Evolutionary conservation across 2,113 vertebrate genomes (phyloP).

Genomic region (Pyrgilauda ruficollis): DNA sequence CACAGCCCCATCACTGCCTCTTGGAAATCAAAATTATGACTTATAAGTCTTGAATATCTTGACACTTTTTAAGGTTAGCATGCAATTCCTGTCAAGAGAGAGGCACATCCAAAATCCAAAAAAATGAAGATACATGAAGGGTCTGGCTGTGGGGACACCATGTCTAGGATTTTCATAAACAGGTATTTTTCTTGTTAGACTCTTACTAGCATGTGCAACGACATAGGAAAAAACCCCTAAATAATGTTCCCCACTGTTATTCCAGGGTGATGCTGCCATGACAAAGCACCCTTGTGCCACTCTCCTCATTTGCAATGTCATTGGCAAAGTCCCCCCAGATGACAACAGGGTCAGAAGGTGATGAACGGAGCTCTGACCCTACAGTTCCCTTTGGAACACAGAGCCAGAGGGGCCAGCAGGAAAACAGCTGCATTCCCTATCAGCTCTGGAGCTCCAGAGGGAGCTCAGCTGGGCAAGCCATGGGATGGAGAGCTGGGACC

Average conservation of each 20-base stretch:
- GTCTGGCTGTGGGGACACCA: background rate
- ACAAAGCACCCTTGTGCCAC: background rate
- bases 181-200: slow-evolving; percentile 48
- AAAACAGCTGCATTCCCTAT: background rate
- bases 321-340: background rate
- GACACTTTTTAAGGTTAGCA: background rate
- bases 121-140: slow-evolving; percentile 7
- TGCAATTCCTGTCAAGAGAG: accelerated
- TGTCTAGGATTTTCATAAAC: slow-evolving; percentile 8
- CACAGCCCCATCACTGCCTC: background rate
- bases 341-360: background rate
- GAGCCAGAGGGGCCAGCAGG: background rate
- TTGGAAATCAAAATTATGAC: background rate
- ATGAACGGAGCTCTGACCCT: background rate
- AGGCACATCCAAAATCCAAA: background rate
- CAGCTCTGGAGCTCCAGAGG: background rate
- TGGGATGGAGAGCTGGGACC: background rate
- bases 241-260: background rate
- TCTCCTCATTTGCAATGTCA: background rate
- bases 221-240: background rate
- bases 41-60: background rate
- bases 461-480: background rate
- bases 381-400: background rate
- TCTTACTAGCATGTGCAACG: background rate
- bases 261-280: background rate